Evolutionary conservation across 2,797 vertebrate genomes (phyloP).

Genomic region (Typhlichthys subterraneus): DNA sequence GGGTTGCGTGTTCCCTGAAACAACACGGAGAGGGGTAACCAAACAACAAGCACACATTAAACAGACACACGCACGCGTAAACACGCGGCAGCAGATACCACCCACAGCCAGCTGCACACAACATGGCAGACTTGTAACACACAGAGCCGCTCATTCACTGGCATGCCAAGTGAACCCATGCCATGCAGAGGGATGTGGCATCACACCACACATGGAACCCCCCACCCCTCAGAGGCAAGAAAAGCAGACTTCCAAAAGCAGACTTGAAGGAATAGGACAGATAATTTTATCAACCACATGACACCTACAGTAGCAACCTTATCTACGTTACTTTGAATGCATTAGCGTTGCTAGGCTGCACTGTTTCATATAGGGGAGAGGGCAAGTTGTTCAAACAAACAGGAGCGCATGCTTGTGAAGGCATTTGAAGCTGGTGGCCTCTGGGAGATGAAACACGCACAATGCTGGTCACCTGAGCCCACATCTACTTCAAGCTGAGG

Average conservation of each 20-base stretch:
- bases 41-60: slow-evolving; percentile 47
- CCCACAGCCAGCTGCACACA: slow-evolving; percentile 36
- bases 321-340: slow-evolving; percentile 50
- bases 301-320: slow-evolving; percentile 28
- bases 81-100: slow-evolving; percentile 26
- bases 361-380: slow-evolving; percentile 24
- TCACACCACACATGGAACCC: slow-evolving; percentile 39
- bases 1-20: slow-evolving; percentile 81
- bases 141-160: slow-evolving; percentile 39
- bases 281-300: slow-evolving; percentile 39
- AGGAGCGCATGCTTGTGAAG: slow-evolving; percentile 33
- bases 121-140: slow-evolving; percentile 39
- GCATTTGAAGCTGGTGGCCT: slow-evolving; percentile 32
- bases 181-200: slow-evolving; percentile 47
- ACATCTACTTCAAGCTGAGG: slow-evolving; percentile 78
- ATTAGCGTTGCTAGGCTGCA: slow-evolving; percentile 21
- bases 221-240: slow-evolving; percentile 5
- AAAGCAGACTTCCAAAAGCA: neutral
- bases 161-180: slow-evolving; percentile 52
- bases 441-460: slow-evolving; percentile 63
- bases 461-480: slow-evolving; percentile 76
- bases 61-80: slow-evolving; percentile 32
- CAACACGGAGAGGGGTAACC: slow-evolving; percentile 76
- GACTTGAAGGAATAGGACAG: slow-evolving; percentile 12
- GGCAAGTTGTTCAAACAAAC: slow-evolving; percentile 23